A percentile compares a stretch with the other conserved stretches of the same genome.
phyloP scores from a whole-genome alignment of 2,113 vertebrate species.

The Macaca nemestrina region DNA sequence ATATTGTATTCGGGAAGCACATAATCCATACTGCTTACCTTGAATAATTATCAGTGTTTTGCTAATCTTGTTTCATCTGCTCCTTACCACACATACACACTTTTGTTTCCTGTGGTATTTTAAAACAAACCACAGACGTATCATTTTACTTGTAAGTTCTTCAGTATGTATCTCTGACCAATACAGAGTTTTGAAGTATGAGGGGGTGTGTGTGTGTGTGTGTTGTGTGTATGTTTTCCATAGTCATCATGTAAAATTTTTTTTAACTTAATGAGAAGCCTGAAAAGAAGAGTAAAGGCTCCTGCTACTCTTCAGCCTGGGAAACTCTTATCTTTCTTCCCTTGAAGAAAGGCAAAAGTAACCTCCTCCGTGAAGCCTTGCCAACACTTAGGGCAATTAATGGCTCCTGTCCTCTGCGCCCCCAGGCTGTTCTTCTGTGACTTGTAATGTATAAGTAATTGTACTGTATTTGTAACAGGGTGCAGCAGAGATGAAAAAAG shows the following conservation, averaged over 20 bases:
- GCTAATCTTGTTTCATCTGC: neutral
- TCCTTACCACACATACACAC: neutral
- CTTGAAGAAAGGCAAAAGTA: neutral
- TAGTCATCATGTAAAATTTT: neutral
- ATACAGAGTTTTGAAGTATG: neutral
- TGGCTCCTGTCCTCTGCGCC: neutral
- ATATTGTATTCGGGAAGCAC: neutral
- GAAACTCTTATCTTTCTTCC: neutral
- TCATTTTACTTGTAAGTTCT: neutral
- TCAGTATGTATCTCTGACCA: neutral
- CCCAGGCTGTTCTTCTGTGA: neutral
- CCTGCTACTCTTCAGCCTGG: neutral
- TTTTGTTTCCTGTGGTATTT: neutral
- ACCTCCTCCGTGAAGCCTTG: neutral
- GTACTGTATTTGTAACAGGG: neutral
- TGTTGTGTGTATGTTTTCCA: neutral
- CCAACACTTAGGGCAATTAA: neutral
- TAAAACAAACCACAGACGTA: conserved; percentile 16
- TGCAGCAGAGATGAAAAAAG: neutral
- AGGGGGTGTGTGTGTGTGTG: neutral
- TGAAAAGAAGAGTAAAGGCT: neutral
- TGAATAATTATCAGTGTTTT: neutral
- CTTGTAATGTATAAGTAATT: neutral
- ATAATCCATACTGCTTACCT: neutral
- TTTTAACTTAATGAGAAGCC: neutral